These are phyloP conservation scores for Amblyteles armatorius DNA, from an alignment of 2,888 invertebrate genomes.

Conservation along the genomic window DNA sequence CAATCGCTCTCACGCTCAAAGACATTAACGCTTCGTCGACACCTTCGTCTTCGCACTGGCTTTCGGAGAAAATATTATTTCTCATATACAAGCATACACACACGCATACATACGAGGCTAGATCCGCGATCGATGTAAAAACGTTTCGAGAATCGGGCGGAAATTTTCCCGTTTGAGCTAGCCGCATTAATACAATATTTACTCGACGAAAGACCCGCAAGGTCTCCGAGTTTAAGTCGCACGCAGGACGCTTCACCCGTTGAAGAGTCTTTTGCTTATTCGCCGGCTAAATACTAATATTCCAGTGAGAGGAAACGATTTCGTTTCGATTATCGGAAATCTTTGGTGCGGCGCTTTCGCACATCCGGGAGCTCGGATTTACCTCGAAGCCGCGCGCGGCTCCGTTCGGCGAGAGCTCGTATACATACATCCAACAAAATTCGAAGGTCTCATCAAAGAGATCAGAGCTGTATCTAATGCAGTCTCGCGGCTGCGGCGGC, in stretches of 20 bases:
- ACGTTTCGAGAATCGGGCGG: slow-evolving; percentile 24
- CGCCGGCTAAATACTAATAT: background rate
- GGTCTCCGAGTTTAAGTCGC: slow-evolving; percentile 44
- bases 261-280: slow-evolving; percentile 1
- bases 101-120: background rate
- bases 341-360: slow-evolving; percentile 2
- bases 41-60: background rate
- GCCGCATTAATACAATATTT: slow-evolving; percentile 71
- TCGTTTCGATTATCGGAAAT: background rate
- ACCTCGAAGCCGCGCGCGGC: slow-evolving; percentile 34
- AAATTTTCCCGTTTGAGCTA: slow-evolving; percentile 60
- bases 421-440: slow-evolving; percentile 55
- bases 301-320: background rate
- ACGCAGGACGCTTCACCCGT: slow-evolving; percentile 13
- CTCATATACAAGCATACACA: slow-evolving; percentile 66
- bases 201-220: slow-evolving; percentile 49
- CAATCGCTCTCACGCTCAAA: slow-evolving; percentile 23
- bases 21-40: background rate
- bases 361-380: slow-evolving; percentile 60
- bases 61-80: slow-evolving; percentile 74
- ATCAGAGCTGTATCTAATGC: slow-evolving; percentile 38
- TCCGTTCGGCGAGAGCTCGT: background rate
- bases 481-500: slow-evolving; percentile 38
- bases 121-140: slow-evolving; percentile 60
- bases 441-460: slow-evolving; percentile 60